Conservation (phyloP, 2,113 vertebrate genomes). For the Daubentonia madagascariensis region DNA sequence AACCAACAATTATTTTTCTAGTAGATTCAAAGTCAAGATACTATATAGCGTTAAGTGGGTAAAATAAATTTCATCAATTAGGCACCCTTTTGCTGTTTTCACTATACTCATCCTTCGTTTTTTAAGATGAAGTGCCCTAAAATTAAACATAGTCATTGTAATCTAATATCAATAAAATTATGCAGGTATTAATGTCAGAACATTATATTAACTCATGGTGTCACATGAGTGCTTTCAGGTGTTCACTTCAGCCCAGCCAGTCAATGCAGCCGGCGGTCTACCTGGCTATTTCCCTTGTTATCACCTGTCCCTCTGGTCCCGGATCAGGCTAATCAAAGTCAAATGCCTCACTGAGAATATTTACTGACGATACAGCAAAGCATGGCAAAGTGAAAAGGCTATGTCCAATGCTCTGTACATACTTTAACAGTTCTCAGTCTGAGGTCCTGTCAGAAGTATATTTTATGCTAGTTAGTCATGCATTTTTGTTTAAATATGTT, state of each 20-base stretch:
- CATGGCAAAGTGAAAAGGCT: too few relatives aligned
- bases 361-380: neutral
- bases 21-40: neutral
- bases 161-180: neutral
- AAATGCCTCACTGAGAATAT: neutral
- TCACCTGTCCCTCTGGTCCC: neutral
- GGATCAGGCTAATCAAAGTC: neutral
- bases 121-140: neutral
- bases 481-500: neutral
- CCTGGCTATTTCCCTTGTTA: neutral
- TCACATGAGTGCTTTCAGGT: neutral
- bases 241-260: neutral
- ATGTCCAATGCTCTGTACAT: fast-evolving
- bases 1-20: neutral
- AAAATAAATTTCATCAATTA: neutral
- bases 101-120: neutral
- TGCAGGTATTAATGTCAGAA: neutral
- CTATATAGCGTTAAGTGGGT: fast-evolving
- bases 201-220: neutral
- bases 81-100: neutral
- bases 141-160: neutral
- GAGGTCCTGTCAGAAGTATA: neutral
- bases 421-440: neutral
- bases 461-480: neutral
- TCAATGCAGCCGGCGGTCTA: neutral